phyloP scores from a whole-genome alignment of 2,888 invertebrate genomes.

The Cephus nigrinus region DNA sequence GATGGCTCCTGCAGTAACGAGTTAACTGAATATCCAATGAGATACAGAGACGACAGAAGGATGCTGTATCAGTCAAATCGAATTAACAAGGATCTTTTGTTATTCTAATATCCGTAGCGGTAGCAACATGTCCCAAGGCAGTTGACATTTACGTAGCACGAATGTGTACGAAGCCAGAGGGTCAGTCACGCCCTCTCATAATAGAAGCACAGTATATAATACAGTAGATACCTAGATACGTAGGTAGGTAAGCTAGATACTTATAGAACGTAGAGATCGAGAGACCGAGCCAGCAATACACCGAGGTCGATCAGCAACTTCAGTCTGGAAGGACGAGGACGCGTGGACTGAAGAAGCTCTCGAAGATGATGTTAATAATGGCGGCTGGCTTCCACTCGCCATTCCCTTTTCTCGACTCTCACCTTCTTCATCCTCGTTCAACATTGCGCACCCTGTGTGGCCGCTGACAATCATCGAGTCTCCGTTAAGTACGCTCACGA shows the following conservation, averaged over 20 bases:
- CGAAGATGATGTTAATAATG: neutral
- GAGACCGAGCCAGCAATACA: neutral
- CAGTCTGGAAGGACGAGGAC: neutral
- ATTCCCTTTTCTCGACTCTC: neutral
- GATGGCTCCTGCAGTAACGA: neutral
- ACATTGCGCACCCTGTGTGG: neutral
- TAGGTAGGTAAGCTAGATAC: too few species aligned
- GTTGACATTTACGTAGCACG: neutral
- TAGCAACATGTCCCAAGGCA: slow-evolving; percentile 1
- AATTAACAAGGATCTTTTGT: slow-evolving; percentile 1
- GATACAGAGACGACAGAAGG: neutral
- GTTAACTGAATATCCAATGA: neutral
- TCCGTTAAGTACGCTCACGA: neutral
- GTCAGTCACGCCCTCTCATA: neutral
- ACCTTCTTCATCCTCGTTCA: neutral
- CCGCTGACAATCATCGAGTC: neutral
- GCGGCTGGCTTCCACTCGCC: neutral
- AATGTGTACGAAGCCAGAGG: neutral
- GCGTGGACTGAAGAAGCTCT: neutral
- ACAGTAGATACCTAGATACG: too few species aligned
- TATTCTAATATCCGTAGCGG: slow-evolving; percentile 2
- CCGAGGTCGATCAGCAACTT: neutral
- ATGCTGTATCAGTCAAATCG: neutral
- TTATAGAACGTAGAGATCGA: neutral
- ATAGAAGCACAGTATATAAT: neutral